Conservation (phyloP, 2,888 invertebrate species). For the Thumatha senex region DNA sequence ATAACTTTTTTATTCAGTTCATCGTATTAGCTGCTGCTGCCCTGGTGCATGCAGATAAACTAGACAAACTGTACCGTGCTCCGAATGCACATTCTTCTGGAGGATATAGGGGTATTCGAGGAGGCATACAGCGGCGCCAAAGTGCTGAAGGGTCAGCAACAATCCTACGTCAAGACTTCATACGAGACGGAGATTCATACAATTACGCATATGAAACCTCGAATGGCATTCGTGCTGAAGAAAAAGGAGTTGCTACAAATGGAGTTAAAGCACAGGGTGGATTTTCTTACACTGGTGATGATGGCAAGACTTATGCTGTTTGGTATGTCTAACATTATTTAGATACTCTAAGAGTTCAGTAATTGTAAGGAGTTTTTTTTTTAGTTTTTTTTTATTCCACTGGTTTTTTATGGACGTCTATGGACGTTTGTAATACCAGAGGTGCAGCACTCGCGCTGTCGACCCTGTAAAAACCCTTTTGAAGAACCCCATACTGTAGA, state of each 20-base stretch:
- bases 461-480: too few relatives aligned
- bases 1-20: constrained; percentile 41
- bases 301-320: constrained; percentile 69
- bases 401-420: too few relatives aligned
- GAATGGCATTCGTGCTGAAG: constrained; percentile 71
- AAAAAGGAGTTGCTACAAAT: constrained; percentile 68
- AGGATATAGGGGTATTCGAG: not conserved
- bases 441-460: too few relatives aligned
- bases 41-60: constrained; percentile 58
- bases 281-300: constrained; percentile 72
- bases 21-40: constrained; percentile 56
- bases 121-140: constrained; percentile 42
- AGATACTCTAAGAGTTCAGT: too few relatives aligned
- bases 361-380: too few relatives aligned
- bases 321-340: constrained; percentile 44
- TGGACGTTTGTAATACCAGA: too few relatives aligned
- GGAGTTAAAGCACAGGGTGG: constrained; percentile 73
- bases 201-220: constrained; percentile 71
- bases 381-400: too few relatives aligned
- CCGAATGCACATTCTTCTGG: constrained; percentile 38
- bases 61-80: constrained; percentile 69
- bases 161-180: constrained; percentile 66
- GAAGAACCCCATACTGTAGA: too few relatives aligned
- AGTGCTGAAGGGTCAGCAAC: constrained; percentile 71
- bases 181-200: constrained; percentile 67